These are phyloP conservation scores for Digitonthophagus gazella DNA, from an alignment of 2,888 invertebrate species.

Conservation along the genomic window DNA sequence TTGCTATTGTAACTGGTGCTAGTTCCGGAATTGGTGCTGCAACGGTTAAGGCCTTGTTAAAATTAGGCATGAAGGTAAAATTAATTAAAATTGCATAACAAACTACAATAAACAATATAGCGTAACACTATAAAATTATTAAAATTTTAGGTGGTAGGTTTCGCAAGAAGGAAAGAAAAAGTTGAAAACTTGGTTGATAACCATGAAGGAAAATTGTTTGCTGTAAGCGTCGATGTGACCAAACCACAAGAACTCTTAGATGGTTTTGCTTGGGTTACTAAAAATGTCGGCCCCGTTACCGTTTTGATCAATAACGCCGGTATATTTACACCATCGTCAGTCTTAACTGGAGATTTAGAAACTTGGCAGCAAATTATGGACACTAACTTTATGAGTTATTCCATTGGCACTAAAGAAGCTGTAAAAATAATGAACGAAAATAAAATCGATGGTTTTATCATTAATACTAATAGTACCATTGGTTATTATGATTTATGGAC, in stretches of 20 bases:
- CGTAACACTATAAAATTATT: too few relatives aligned
- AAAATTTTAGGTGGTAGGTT: conserved; percentile 29
- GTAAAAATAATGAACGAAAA: conserved; percentile 13
- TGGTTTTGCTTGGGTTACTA: conserved; percentile 17
- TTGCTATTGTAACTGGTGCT: conserved; percentile 11
- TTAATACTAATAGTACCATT: conserved; percentile 17
- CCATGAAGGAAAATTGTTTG: conserved; percentile 27
- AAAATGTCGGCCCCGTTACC: conserved; percentile 20
- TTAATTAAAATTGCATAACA: neutral
- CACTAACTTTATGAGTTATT: conserved; percentile 7
- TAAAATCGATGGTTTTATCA: conserved; percentile 13
- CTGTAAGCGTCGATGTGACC: conserved; percentile 25
- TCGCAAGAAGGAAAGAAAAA: conserved; percentile 30
- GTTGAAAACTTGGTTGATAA: conserved; percentile 28
- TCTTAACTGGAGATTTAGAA: conserved; percentile 14
- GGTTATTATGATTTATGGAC: neutral
- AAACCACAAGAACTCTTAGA: conserved; percentile 16
- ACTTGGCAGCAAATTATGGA: conserved; percentile 13
- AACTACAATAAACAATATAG: too few relatives aligned
- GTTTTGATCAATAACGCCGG: conserved; percentile 20
- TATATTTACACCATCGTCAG: conserved; percentile 13
- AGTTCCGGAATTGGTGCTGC: conserved; percentile 3
- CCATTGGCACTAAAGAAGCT: conserved; percentile 12
- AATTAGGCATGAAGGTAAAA: conserved; percentile 2
- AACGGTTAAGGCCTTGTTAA: neutral